Conservation (phyloP, 2,113 vertebrate genomes). For the Triplophysa rosa region DNA sequence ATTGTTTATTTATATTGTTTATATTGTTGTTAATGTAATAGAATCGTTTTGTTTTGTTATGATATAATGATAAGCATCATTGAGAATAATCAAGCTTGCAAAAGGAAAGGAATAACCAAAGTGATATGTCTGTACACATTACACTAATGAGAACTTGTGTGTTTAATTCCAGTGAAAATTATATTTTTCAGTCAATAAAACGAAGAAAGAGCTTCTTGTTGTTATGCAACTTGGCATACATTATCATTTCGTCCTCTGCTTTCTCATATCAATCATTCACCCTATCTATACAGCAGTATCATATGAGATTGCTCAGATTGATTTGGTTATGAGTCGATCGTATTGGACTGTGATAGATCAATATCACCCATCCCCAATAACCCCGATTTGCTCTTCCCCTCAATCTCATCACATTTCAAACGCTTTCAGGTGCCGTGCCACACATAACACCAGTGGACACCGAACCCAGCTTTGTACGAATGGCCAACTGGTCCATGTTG, state of each 20-base stretch:
- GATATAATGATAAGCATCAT: too few relatives aligned
- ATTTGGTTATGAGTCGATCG: constrained; percentile 21
- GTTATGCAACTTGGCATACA: not conserved
- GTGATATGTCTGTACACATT: too few relatives aligned
- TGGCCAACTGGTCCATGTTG: not conserved
- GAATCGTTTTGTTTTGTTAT: too few relatives aligned
- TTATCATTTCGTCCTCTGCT: constrained; percentile 5
- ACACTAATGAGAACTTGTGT: too few relatives aligned
- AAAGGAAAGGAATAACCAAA: too few relatives aligned
- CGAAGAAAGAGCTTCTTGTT: not conserved
- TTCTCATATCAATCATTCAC: constrained; percentile 27
- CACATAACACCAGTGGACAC: not conserved
- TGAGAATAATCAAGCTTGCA: too few relatives aligned
- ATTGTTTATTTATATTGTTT: too few relatives aligned
- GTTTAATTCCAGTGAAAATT: not conserved
- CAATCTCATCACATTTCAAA: not conserved
- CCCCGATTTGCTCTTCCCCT: constrained; percentile 8
- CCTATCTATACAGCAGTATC: not conserved
- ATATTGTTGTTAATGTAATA: too few relatives aligned
- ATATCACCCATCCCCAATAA: not conserved
- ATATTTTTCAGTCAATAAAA: not conserved
- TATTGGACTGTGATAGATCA: constrained; percentile 13
- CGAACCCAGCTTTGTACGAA: not conserved
- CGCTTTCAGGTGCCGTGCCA: constrained; percentile 3
- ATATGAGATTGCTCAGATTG: constrained; percentile 35